Percentiles rank a stretch among this genome's conserved stretches.
Conservation (phyloP, 2,797 vertebrate species). For the Thripadectes ignobilis region DNA sequence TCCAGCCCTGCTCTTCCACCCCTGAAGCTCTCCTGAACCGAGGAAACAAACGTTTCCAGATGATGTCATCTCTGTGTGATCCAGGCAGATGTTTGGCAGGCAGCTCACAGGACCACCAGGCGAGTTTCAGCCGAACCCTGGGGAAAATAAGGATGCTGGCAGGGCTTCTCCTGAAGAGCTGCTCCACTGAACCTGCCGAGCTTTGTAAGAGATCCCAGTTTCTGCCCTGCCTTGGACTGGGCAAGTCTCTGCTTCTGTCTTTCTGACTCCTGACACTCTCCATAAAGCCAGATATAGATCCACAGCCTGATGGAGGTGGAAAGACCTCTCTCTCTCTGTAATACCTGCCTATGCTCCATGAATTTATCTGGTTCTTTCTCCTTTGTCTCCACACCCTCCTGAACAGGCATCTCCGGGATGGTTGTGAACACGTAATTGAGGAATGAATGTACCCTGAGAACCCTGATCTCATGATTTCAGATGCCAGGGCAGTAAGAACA, state of each 20-base stretch:
- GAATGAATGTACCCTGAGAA: neutral
- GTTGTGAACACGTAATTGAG: neutral
- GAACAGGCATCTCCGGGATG: neutral
- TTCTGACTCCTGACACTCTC: neutral
- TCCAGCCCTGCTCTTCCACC: neutral
- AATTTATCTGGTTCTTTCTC: neutral
- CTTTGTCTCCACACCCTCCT: neutral
- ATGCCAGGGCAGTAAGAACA: neutral
- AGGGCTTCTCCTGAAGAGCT: neutral
- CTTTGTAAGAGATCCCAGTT: neutral
- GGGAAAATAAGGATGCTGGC: neutral
- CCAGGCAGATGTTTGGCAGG: slow-evolving; percentile 46
- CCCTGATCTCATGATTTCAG: neutral
- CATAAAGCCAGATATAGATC: accelerated
- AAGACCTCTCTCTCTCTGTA: neutral
- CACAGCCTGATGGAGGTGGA: neutral
- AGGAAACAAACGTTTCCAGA: neutral
- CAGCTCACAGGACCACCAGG: neutral
- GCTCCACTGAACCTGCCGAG: neutral
- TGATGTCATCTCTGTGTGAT: slow-evolving; percentile 8
- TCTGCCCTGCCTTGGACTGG: neutral
- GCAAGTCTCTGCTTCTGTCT: neutral
- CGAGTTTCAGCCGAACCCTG: neutral
- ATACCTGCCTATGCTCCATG: neutral
- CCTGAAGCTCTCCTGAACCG: neutral